phyloP scores from a whole-genome alignment of 1,140 invertebrate genomes.

The Agrypnia vestita region DNA sequence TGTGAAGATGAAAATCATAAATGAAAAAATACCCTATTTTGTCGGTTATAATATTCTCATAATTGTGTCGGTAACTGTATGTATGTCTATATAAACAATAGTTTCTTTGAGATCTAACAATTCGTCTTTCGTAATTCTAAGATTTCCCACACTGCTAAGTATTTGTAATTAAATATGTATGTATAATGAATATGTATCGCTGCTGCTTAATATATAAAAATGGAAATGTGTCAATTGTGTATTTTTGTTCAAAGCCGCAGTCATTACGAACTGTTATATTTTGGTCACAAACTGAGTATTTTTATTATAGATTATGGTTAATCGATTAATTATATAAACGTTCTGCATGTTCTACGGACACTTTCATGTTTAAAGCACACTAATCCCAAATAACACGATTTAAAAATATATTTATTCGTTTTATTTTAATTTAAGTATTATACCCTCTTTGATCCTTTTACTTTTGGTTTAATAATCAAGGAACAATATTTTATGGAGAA shows the following conservation, averaged over 20 bases:
- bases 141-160: background rate
- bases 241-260: constrained; percentile 14
- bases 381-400: constrained; percentile 13
- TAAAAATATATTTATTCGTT: background rate
- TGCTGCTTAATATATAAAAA: constrained; percentile 13
- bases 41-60: too few species aligned
- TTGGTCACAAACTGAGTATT: constrained; percentile 24
- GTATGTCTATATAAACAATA: too few species aligned
- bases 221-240: constrained; percentile 22
- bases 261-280: constrained; percentile 6
- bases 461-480: too few species aligned
- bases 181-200: too few species aligned
- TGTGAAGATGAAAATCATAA: too few species aligned
- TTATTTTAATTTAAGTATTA: background rate
- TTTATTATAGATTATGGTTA: constrained; percentile 21
- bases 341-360: constrained; percentile 25
- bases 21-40: too few species aligned
- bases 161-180: background rate
- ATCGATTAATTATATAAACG: constrained; percentile 17
- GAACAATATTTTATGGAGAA: too few species aligned
- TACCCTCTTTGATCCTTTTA: too few species aligned
- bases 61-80: too few species aligned
- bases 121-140: too few species aligned
- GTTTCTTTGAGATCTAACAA: too few species aligned
- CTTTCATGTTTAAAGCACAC: constrained; percentile 30